Base-by-base conservation (phyloP, 2,113 vertebrate species). In the Platanista minor region DNA sequence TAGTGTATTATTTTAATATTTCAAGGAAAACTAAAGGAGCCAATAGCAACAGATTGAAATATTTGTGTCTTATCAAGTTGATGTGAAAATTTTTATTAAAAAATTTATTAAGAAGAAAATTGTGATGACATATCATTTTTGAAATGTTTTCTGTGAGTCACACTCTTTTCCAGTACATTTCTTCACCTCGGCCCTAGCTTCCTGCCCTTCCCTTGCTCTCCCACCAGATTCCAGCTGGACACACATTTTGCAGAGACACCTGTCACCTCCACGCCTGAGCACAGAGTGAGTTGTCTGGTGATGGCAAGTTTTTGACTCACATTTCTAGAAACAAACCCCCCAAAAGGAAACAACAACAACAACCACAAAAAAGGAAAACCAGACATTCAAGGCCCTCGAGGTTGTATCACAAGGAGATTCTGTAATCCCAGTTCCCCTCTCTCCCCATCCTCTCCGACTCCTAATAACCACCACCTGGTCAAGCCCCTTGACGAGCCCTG, bases 241-340 rank as follows among this genome's bases (percentile, higher is more conserved):
- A 14, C 18, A 11, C 66, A 15, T 3, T 57, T 27, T 9, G 9
- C 10, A 23, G 36, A 36, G 57, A 3, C 7, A 6, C 8, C 31
- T 21, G 54, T 13, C 3, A 0, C 69, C 36, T 9, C 9, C 31
- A 17, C 0, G 0, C 29, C 54, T 5, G 3, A 75, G 11, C 10
- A 2, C 41, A 2, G 0, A 3, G 0, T 23, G 25, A 74, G 5
- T 52, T 74, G 4, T 66, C 12, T n/a, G 17, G 15, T 5, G 43
- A 31, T 2, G 29, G 11, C 36, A 14, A 17, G 1, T 59, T 72
- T 78, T 46, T n/a, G 5, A 36, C 85, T 14, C 25, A 14, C 4
- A 5, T 27, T 62, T 72, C 57, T 12, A 77, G 13, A 49, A 52
- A 54, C 15, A 52, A 89, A 36, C 21, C 52, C 15, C 52, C 27